phyloP scores from a whole-genome alignment of 2,888 invertebrate species.

The Callimorpha dominula region DNA sequence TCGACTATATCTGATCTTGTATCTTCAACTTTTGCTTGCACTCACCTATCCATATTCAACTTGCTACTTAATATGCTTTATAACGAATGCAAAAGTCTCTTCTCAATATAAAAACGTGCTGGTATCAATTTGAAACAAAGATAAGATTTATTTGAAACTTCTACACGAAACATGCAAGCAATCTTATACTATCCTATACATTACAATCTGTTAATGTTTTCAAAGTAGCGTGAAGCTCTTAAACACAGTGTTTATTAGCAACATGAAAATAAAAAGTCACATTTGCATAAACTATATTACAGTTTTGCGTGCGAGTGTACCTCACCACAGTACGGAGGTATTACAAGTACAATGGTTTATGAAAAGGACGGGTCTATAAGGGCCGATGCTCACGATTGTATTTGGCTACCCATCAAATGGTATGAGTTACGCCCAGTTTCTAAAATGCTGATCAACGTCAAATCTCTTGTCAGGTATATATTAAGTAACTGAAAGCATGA shows the following conservation, averaged over 20 bases:
- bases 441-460: too few species aligned
- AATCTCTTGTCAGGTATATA: too few species aligned
- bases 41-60: too few species aligned
- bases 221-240: conserved; percentile 27
- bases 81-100: too few species aligned
- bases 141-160: neutral
- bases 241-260: conserved; percentile 21
- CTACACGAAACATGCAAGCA: neutral
- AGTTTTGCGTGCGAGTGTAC: conserved; percentile 27
- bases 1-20: too few species aligned
- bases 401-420: neutral
- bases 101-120: neutral
- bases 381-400: conserved; percentile 9
- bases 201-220: conserved; percentile 29
- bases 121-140: neutral
- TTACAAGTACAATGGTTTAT: conserved; percentile 18
- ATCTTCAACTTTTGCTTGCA: too few species aligned
- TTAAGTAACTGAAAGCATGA: too few species aligned
- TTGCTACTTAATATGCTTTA: too few species aligned
- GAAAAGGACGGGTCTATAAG: conserved; percentile 40
- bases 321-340: neutral
- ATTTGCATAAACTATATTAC: conserved; percentile 28
- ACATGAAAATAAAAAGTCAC: conserved; percentile 20
- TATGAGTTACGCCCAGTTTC: too few species aligned
- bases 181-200: neutral